A percentile compares a stretch with the other conserved stretches of the same genome.
phyloP scores from a whole-genome alignment of 2,888 invertebrate species.

The Geophilus truncorum region DNA sequence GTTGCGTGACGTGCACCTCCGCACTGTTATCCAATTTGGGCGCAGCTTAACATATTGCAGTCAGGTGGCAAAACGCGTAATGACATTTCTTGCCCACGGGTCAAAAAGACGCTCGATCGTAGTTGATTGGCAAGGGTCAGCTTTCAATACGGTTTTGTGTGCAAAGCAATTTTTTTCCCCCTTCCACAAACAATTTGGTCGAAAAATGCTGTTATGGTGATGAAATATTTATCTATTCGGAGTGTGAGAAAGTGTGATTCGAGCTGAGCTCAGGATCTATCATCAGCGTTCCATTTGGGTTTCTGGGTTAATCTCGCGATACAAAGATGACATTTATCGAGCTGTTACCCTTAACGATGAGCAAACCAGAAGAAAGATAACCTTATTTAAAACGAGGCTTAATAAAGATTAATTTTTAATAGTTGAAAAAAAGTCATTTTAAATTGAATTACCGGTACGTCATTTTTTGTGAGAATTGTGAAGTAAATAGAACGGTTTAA shows the following conservation, averaged over 20 bases:
- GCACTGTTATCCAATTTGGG: slow-evolving; percentile 10
- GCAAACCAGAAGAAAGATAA: background rate
- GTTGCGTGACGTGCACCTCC: slow-evolving; percentile 10
- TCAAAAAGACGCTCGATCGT: background rate
- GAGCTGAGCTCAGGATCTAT: background rate
- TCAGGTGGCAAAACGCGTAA: slow-evolving; percentile 4
- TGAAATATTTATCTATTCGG: background rate
- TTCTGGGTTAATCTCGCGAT: background rate
- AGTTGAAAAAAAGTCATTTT: too few species aligned
- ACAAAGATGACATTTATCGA: slow-evolving; percentile 13
- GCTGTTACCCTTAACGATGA: background rate
- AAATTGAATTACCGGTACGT: too few species aligned
- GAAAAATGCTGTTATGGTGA: background rate
- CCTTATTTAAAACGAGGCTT: slow-evolving; percentile 4
- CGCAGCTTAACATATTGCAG: background rate
- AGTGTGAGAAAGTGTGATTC: background rate
- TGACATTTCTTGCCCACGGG: slow-evolving; percentile 4
- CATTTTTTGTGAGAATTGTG: too few species aligned
- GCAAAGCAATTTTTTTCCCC: background rate
- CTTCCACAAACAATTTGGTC: background rate
- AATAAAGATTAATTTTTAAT: background rate
- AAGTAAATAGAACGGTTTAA: too few species aligned
- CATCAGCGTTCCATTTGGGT: background rate
- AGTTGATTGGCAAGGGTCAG: background rate
- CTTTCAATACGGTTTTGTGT: background rate